A percentile compares a stretch with the other conserved stretches of the same genome.
phyloP scores from a whole-genome alignment of 2,113 vertebrate species.

The Dipodomys ordii region DNA sequence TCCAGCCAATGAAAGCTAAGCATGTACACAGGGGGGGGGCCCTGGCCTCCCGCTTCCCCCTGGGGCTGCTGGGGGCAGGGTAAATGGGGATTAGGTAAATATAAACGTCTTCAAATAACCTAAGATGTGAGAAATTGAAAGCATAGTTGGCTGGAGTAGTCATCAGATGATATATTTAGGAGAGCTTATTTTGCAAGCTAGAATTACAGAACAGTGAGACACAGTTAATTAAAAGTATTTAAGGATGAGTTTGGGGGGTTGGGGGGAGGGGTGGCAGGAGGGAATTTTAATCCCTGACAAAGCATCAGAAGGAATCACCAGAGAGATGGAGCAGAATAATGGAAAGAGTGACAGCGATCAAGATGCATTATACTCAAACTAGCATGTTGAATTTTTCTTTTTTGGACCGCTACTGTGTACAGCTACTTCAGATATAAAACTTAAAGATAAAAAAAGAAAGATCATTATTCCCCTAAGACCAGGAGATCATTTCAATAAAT shows the following conservation, averaged over 20 bases:
- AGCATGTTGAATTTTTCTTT: no score
- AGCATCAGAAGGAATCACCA: background rate
- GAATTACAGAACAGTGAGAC: constrained; percentile 63
- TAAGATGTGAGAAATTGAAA: constrained; percentile 67
- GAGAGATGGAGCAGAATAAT: no score
- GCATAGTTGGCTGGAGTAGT: constrained; percentile 57
- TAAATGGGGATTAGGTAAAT: constrained; percentile 52
- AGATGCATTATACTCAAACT: no score
- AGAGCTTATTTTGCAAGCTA: constrained; percentile 70
- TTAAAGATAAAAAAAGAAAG: background rate
- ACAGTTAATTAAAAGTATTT: constrained; percentile 68
- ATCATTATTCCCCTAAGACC: constrained; percentile 3
- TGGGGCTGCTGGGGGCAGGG: background rate
- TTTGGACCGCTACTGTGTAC: no score
- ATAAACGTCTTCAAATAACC: constrained; percentile 72
- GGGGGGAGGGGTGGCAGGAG: background rate
- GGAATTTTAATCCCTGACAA: background rate
- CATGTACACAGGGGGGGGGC: background rate
- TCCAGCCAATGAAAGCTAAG: background rate
- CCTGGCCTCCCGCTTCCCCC: background rate
- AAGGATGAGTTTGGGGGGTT: constrained; percentile 12
- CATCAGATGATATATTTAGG: constrained; percentile 71
- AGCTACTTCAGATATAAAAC: no score
- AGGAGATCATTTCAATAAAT: background rate
- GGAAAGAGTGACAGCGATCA: no score